Evolutionary conservation across 2,797 vertebrate genomes (phyloP), one percentile per base, ranked within the genome.

Genomic region (Chelidonichthys spinosus): DNA sequence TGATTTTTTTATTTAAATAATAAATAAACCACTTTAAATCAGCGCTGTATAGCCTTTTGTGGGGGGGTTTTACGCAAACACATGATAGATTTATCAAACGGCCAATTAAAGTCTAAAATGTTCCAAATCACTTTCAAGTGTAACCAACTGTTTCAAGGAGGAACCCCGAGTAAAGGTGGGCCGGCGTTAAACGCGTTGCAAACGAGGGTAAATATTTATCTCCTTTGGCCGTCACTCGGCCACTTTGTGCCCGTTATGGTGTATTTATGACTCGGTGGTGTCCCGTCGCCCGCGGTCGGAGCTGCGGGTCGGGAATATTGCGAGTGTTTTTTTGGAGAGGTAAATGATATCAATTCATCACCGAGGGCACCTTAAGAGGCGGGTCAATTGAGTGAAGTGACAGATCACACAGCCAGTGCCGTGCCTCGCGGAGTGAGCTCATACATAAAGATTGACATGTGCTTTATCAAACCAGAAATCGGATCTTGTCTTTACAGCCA

Each of bases 391-490:
- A 87, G 90, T 80, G 85, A 88, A 95, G 93, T 95, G 95, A 93
- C 95, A 90, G 93, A 86, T 93, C 82, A 85, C 25, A 76, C 83
- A 92, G 93, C 95, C 95, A 95, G 90, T 94, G 88, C 80, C 74
- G 90, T 82, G 85, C 90, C 90, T 79, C 85, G 74, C 17, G 71
- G 85, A 81, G 80, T 81, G 91, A 80, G 90, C 93, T 78, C 89
- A 83, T 89, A 87, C 86, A 84, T 82, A 87, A 85, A 93, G 94
- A 95, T 95, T 95, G 94, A 94, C 95, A 90, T 89, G 89, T 87
- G 78, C 86, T 93, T 92, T 94, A 94, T 95, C 95, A 94, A 96
- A 95, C 88, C 95, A 95, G 92, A 86, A 87, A 94, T 95, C 93
- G 92, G 92, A 92, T 92, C 91, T 93, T 56, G 92, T 85, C 92